Conservation (phyloP, 2,888 invertebrate genomes). For the Bellardia bayeri region DNA sequence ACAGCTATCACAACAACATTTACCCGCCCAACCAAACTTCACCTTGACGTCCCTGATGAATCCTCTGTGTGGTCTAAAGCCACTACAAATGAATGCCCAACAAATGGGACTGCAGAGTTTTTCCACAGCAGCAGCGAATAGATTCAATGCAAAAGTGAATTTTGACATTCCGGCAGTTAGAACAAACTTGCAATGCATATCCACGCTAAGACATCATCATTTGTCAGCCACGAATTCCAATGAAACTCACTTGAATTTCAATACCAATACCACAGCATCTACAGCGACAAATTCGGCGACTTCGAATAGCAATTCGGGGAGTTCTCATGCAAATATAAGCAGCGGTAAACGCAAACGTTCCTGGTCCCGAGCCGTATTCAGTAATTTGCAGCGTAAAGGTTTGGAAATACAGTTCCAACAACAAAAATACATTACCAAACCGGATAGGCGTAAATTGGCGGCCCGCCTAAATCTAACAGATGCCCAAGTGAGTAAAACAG, state of each 20-base stretch:
- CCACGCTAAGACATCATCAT: constrained; percentile 65
- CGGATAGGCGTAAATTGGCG: constrained; percentile 95
- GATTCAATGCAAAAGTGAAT: constrained; percentile 76
- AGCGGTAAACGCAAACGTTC: constrained; percentile 91
- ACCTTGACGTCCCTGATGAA: constrained; percentile 77
- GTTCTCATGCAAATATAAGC: constrained; percentile 35
- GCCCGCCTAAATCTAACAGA: constrained; percentile 96
- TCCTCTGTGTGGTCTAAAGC: constrained; percentile 80
- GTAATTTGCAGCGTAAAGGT: constrained; percentile 96
- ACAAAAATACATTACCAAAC: constrained; percentile 98
- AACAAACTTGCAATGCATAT: constrained; percentile 64
- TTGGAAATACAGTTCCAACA: constrained; percentile 95
- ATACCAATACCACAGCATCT: background rate
- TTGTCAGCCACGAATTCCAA: constrained; percentile 31
- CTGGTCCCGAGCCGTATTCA: constrained; percentile 98
- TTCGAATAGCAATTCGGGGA: constrained; percentile 20
- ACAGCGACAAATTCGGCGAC: constrained; percentile 66
- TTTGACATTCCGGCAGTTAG: constrained; percentile 77
- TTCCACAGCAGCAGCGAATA: constrained; percentile 70
- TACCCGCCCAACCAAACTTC: constrained; percentile 74
- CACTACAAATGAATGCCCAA: constrained; percentile 77
- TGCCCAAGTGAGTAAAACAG: constrained; percentile 89
- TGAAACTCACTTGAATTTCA: constrained; percentile 51
- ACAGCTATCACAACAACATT: constrained; percentile 60
- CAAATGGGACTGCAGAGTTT: constrained; percentile 75